These are phyloP conservation scores for Diorhabda carinulata DNA, from an alignment of 1,140 invertebrate genomes.

Conservation along the genomic window DNA sequence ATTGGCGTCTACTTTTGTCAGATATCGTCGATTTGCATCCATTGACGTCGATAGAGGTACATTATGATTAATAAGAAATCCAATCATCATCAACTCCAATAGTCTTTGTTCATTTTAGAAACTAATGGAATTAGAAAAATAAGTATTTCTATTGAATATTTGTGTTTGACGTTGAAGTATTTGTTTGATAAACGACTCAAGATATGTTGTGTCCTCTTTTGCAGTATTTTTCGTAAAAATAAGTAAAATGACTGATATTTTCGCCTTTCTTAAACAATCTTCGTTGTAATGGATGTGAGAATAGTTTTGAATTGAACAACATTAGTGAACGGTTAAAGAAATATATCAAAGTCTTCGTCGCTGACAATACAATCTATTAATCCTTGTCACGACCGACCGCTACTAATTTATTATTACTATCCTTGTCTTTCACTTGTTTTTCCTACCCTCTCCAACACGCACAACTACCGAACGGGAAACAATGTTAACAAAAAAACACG, in stretches of 20 bases:
- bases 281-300: conserved; percentile 45
- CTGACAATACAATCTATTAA: conserved; percentile 47
- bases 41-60: too few species aligned
- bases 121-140: too few species aligned
- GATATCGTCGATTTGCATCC: too few species aligned
- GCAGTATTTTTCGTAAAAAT: not conserved
- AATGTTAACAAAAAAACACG: conserved; percentile 33
- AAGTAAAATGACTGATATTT: conserved; percentile 12
- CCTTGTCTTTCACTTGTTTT: conserved; percentile 6
- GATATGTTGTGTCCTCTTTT: too few species aligned
- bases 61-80: too few species aligned
- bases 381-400: conserved; percentile 42
- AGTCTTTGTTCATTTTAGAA: too few species aligned
- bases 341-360: conserved; percentile 45
- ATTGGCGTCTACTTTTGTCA: too few species aligned
- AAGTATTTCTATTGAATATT: too few species aligned
- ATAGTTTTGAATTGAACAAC: conserved; percentile 39
- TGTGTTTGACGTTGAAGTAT: too few species aligned
- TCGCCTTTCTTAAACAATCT: conserved; percentile 13
- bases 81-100: too few species aligned
- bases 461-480: conserved; percentile 33
- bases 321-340: conserved; percentile 37
- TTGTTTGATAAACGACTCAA: too few species aligned
- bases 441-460: conserved; percentile 11
- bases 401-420: conserved; percentile 44